A percentile compares a stretch with the other conserved stretches of the same genome.
phyloP scores from a whole-genome alignment of 2,113 vertebrate genomes.

The Chunga burmeisteri region DNA sequence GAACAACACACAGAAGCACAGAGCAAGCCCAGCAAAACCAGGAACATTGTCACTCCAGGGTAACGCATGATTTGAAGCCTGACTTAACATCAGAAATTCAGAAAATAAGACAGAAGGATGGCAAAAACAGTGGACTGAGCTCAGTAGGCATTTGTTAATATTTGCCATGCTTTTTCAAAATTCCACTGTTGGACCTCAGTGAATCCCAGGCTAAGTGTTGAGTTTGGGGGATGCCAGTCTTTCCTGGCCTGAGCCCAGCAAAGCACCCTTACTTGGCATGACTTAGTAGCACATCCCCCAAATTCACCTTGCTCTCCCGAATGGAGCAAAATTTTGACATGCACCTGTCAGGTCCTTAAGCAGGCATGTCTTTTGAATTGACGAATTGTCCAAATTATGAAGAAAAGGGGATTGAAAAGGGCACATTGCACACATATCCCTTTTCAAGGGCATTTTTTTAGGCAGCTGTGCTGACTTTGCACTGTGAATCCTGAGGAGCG shows the following conservation, averaged over 20 bases:
- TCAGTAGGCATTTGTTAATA: background rate
- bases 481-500: background rate
- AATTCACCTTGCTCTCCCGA: background rate
- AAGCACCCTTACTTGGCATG: background rate
- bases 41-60: background rate
- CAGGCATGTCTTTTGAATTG: background rate
- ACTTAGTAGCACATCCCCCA: background rate
- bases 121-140: background rate
- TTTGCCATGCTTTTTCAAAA: background rate
- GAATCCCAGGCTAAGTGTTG: background rate
- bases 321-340: fast-evolving
- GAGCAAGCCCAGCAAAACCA: background rate
- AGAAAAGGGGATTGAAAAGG: background rate
- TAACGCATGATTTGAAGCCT: background rate
- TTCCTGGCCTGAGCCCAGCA: background rate
- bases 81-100: background rate
- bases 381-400: background rate
- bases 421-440: fast-evolving
- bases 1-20: background rate
- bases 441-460: background rate
- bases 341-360: background rate
- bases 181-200: background rate
- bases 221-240: background rate
- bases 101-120: background rate
- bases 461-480: background rate